A percentile compares a stretch with the other conserved stretches of the same genome.
Conservation (phyloP, 2,113 vertebrate genomes). For the human (Homo sapiens) region DNA sequence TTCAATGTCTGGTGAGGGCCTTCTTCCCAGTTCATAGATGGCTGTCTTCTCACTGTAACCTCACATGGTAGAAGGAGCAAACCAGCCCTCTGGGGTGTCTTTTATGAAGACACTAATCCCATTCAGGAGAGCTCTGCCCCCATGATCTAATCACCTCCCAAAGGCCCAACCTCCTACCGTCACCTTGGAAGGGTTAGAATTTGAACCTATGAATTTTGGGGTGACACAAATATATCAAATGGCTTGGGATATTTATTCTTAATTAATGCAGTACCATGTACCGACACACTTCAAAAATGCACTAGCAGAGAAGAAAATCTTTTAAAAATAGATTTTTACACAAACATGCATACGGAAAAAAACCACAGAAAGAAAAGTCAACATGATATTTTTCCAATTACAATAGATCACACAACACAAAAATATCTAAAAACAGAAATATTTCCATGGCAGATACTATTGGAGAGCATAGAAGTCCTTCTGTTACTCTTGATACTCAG, state of each 20-base stretch:
- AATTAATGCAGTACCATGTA: slow-evolving; percentile 36
- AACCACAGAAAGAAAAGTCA: slow-evolving; percentile 50
- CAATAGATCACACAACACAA: slow-evolving; percentile 37
- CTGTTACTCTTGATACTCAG: background rate
- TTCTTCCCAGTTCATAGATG: background rate
- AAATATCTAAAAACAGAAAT: slow-evolving; percentile 49
- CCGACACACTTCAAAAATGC: slow-evolving; percentile 44
- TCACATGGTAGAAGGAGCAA: background rate
- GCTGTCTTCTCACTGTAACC: background rate
- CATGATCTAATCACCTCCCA: background rate
- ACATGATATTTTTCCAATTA: slow-evolving; percentile 59
- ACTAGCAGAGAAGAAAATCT: slow-evolving; percentile 42
- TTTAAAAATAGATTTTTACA: slow-evolving; percentile 63
- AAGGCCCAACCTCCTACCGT: background rate
- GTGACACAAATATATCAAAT: background rate
- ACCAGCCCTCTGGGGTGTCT: background rate
- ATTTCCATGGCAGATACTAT: slow-evolving; percentile 39
- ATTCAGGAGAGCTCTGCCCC: background rate
- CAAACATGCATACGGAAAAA: slow-evolving; percentile 23
- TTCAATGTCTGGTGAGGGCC: no score
- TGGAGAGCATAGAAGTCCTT: background rate
- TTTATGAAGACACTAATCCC: background rate
- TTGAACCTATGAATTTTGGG: background rate
- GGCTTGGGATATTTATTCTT: background rate
- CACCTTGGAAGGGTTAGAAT: background rate